Base-by-base conservation (phyloP, 2,888 invertebrate species). In the Coleophora deauratella region DNA sequence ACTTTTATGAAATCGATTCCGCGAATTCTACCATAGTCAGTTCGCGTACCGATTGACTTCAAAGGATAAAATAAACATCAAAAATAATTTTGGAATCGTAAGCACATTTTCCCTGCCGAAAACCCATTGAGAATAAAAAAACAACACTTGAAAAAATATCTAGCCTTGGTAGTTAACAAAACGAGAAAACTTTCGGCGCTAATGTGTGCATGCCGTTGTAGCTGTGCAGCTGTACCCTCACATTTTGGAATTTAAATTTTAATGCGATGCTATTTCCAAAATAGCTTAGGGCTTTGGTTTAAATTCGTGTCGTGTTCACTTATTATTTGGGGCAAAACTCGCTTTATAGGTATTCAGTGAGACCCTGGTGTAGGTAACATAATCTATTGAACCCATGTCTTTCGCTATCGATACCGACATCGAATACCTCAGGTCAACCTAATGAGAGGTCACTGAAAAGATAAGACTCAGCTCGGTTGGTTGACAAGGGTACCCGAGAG, bases 401-500 rank as follows among this genome's bases (percentile, higher is more conserved):
- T 49, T 46, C 48, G 49, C 49, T 55, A 54, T 57, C 57, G 54
- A 59, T 59, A 51, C 59, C 66, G 62, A 58, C 66, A 67, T 55
- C 57, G 56, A 54, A 64, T 58, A 52, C 52, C 48, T 53, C 48
- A 61, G 63, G 66, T 63, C 68, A 68, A 65, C 64, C 64, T 72
- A 77, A 74, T 72, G 69, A 73, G 67, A 66, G 59, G 62, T 61
- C 49, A 56, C 59, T 66, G 61, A 62, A 63, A 65, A 70, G 71
- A 72, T 71, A 72, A 69, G 65, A 56, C 48, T 45, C 43, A 30
- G 42, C 51, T 51, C 44, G 52, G 52, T 54, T 66, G 70, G 69
- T 75, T 74, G 80, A 72, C 73, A 74, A 78, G 78, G 76, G 76
- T 64, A 57, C 47, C 51, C 52, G 53, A 52, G 64, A 62, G 66